Evolutionary conservation across 2,888 invertebrate species (phyloP).

Genomic region (Fissipunctia ypsillon): DNA sequence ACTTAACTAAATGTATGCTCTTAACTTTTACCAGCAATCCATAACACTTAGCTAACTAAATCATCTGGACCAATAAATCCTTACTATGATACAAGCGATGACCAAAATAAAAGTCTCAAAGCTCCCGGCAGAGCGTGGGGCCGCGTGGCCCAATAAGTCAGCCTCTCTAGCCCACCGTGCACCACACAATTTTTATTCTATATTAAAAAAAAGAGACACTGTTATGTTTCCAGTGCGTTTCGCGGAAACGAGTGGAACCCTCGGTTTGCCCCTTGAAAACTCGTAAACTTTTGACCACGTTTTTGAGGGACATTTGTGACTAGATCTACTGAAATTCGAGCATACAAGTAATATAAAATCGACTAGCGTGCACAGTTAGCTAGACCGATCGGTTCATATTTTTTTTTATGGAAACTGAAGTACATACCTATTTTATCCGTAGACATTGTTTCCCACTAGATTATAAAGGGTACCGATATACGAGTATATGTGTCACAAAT

Average conservation of each 20-base stretch:
- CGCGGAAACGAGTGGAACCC: conserved; percentile 68
- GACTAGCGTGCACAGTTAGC: background rate
- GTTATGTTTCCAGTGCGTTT: conserved; percentile 80
- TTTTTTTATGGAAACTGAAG: background rate
- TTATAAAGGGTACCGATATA: too few species aligned
- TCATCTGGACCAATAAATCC: conserved; percentile 60
- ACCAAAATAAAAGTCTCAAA: conserved; percentile 73
- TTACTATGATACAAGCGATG: conserved; percentile 75
- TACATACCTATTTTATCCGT: background rate
- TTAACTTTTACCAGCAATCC: background rate
- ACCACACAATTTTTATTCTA: conserved; percentile 88
- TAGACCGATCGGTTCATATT: background rate
- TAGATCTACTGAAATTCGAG: background rate
- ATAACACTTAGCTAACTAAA: background rate
- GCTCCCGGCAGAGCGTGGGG: conserved; percentile 64
- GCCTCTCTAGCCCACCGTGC: conserved; percentile 76
- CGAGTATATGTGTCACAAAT: too few species aligned
- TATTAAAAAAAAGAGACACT: conserved; percentile 81
- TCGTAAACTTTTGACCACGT: conserved; percentile 60
- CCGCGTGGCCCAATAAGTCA: conserved; percentile 80
- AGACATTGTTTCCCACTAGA: background rate
- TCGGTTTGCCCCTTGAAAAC: conserved; percentile 68
- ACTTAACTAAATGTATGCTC: background rate
- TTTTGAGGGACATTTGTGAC: background rate
- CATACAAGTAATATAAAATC: background rate